Evolutionary conservation across 2,888 invertebrate species (phyloP).

Genomic region (Tetheella fluctuosa): DNA sequence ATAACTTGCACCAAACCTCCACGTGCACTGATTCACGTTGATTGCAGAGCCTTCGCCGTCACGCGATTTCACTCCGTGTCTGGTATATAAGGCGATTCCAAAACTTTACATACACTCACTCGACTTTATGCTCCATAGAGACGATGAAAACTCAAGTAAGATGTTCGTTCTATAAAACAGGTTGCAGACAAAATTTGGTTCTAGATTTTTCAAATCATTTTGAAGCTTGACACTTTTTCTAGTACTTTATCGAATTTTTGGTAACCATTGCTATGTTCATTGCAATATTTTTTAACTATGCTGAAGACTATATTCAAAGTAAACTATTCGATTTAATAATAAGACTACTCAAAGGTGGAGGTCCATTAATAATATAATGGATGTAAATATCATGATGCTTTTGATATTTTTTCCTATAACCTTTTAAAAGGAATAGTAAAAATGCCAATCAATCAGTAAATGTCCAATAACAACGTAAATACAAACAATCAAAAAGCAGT

Average conservation of each 20-base stretch:
- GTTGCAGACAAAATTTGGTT: background rate
- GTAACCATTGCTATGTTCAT: too few species aligned
- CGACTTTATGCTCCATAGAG: background rate
- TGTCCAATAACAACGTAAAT: conserved; percentile 20
- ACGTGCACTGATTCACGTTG: conserved; percentile 61
- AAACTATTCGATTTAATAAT: too few species aligned
- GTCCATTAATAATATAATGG: too few species aligned
- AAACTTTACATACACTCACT: background rate
- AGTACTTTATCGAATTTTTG: too few species aligned
- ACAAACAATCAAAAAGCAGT: conserved; percentile 37
- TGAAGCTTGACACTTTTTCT: too few species aligned
- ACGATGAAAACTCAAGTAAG: background rate
- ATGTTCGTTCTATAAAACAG: background rate
- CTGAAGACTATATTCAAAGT: too few species aligned
- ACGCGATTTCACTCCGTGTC: conserved; percentile 52
- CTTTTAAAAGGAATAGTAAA: too few species aligned
- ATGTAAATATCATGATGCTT: too few species aligned
- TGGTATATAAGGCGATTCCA: conserved; percentile 42
- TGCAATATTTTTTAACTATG: too few species aligned
- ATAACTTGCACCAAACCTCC: conserved; percentile 55
- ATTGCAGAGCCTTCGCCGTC: conserved; percentile 57
- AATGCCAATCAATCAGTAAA: conserved; percentile 26
- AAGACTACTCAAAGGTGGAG: too few species aligned
- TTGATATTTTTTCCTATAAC: too few species aligned
- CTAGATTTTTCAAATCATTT: background rate